A percentile compares a stretch with the other conserved stretches of the same genome.
These are phyloP conservation scores for Pelodiscus sinensis DNA, from an alignment of 2,113 vertebrate genomes.

Conservation along the genomic window DNA sequence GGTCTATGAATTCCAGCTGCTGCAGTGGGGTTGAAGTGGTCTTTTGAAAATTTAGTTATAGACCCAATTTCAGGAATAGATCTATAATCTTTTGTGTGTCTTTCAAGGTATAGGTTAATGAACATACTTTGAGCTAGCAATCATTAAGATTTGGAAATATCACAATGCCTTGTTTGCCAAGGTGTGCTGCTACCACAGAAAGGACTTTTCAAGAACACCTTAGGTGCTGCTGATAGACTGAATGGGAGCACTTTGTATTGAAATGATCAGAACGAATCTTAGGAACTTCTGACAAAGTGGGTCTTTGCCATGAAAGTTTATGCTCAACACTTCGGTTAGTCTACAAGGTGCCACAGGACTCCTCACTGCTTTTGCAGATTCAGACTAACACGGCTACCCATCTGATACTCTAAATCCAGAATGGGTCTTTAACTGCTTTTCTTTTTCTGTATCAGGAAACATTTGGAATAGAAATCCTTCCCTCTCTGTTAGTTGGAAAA, in stretches of 20 bases:
- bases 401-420: not conserved
- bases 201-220: not conserved
- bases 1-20: not conserved
- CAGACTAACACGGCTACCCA: no score
- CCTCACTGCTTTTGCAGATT: no score
- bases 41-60: not conserved
- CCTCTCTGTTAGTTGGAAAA: not conserved
- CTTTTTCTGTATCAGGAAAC: not conserved
- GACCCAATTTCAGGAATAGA: not conserved
- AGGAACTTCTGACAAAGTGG: not conserved
- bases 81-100: not conserved
- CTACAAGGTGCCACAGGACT: no score
- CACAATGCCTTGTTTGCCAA: not conserved
- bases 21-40: not conserved
- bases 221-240: not conserved
- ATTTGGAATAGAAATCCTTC: not conserved
- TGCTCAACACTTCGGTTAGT: no score
- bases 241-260: not conserved
- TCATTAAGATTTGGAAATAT: not conserved
- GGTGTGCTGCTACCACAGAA: not conserved
- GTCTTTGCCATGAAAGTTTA: no score
- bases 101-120: not conserved
- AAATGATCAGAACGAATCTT: not conserved
- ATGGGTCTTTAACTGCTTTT: not conserved
- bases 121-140: not conserved